A percentile compares a stretch with the other conserved stretches of the same genome.
Evolutionary conservation across 2,797 vertebrate genomes (phyloP).

Genomic region (Aselliscus stoliczkanus): DNA sequence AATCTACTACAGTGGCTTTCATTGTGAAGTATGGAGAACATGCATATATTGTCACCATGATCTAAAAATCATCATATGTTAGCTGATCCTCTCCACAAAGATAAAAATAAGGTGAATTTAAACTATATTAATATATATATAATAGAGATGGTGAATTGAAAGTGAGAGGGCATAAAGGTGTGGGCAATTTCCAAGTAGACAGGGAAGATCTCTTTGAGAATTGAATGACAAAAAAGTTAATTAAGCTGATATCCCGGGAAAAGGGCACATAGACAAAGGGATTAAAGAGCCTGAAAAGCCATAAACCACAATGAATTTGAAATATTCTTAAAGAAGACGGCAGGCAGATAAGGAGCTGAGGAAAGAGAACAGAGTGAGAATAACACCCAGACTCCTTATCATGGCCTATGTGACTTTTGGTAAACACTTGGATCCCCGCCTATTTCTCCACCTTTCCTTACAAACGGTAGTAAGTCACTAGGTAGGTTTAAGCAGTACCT

Average conservation of each 20-base stretch:
- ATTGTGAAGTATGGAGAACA: not conserved
- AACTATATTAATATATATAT: not conserved
- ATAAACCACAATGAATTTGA: not conserved
- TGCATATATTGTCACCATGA: not conserved
- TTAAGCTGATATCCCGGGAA: not conserved
- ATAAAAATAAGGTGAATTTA: not conserved
- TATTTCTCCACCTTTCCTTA: not conserved
- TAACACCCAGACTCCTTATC: not conserved
- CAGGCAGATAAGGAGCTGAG: not conserved
- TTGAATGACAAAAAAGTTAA: not conserved
- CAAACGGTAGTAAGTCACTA: not conserved
- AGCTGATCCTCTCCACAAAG: not conserved
- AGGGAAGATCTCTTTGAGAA: not conserved
- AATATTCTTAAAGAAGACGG: not conserved
- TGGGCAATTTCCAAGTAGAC: not conserved
- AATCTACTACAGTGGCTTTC: not conserved
- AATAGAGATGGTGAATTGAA: not conserved
- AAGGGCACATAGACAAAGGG: not conserved
- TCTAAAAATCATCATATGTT: not conserved
- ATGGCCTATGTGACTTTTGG: not conserved
- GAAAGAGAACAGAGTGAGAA: not conserved
- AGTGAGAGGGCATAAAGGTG: not conserved
- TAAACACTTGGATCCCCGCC: not conserved
- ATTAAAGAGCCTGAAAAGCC: not conserved
- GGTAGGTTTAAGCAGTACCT: not conserved